A percentile compares a stretch with the other conserved stretches of the same genome.
Conservation (phyloP, 2,113 vertebrate genomes). For the Cebidichthys violaceus region DNA sequence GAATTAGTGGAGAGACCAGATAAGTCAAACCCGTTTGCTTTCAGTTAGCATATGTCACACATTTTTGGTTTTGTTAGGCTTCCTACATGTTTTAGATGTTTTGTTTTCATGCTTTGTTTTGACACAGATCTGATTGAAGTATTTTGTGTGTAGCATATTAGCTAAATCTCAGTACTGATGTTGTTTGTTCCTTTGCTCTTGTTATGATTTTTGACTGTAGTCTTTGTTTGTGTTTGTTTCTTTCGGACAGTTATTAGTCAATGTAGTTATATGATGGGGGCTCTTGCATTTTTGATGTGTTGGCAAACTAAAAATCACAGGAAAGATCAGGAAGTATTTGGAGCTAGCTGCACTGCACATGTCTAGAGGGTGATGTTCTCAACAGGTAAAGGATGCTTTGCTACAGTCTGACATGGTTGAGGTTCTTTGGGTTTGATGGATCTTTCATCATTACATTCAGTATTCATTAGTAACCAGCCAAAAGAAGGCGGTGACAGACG, state of each 20-base stretch:
- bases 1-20: slow-evolving; percentile 89
- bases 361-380: not conserved
- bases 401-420: not conserved
- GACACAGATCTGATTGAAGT: slow-evolving; percentile 46
- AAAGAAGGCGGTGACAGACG: slow-evolving; percentile 32
- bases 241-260: slow-evolving; percentile 11
- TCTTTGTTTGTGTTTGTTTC: slow-evolving; percentile 55
- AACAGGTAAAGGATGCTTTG: not conserved
- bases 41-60: slow-evolving; percentile 80
- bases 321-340: slow-evolving; percentile 70
- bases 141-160: slow-evolving; percentile 63
- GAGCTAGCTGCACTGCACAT: slow-evolving; percentile 79
- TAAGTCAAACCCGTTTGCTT: slow-evolving; percentile 87
- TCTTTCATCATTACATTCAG: slow-evolving; percentile 33
- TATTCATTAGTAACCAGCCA: slow-evolving; percentile 2
- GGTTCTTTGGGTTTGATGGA: slow-evolving; percentile 34
- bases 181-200: slow-evolving; percentile 69
- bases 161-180: slow-evolving; percentile 46
- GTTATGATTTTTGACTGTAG: slow-evolving; percentile 63
- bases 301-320: slow-evolving; percentile 27
- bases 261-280: slow-evolving; percentile 34
- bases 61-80: slow-evolving; percentile 57
- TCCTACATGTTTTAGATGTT: slow-evolving; percentile 67
- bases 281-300: slow-evolving; percentile 41
- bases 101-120: slow-evolving; percentile 70